Evolutionary conservation across 2,888 invertebrate species (phyloP), one percentile per base, ranked within the genome.

Genomic region (Conops quadrifasciatus): DNA sequence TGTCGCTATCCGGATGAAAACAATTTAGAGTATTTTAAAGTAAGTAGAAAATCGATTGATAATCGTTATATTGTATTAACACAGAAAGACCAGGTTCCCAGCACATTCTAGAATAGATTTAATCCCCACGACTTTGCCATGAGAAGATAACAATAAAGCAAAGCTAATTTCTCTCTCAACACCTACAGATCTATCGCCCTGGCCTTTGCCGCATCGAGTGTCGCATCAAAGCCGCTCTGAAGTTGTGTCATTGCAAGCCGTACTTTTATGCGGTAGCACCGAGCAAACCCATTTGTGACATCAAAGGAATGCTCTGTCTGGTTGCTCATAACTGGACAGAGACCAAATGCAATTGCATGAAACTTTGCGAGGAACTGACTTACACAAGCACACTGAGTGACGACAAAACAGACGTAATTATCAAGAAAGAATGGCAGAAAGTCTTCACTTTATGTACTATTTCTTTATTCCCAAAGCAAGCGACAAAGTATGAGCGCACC

Each of bases 161-260:
- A n/a, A n/a, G n/a, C n/a, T n/a, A n/a, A n/a, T 36, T 36, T 9
- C 36, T 7, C 36, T 9, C 4, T 36, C 4, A 7, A 36, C 36
- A 36, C 26, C 77, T 63, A 1, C 21, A 85, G 85, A 75, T 75
- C 19, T 85, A 85, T 70, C 77, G 80, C 16, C 80, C 80, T 2
- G 78, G 80, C 5, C 72, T 85, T 2, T 85, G 85, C 69, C 80
- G 82, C 45, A 77, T 81, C 36, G 82, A 83, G 65, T 85, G 85
- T 43, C 84, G 84, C 24, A 81, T 85, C n/a, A 76, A 79, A 47
- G 75, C 74, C 11, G 85, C 86, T 1, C 62, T 82, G 2, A 59
- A 74, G 3, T 67, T 81, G 3, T 85, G 85, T 72, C 74, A 79
- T 0, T 85, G 85, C 69, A 82, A 81, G 36, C 85, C 85, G 3